phyloP scores from a whole-genome alignment of 2,888 invertebrate genomes.

The Drosophila anomalata region DNA sequence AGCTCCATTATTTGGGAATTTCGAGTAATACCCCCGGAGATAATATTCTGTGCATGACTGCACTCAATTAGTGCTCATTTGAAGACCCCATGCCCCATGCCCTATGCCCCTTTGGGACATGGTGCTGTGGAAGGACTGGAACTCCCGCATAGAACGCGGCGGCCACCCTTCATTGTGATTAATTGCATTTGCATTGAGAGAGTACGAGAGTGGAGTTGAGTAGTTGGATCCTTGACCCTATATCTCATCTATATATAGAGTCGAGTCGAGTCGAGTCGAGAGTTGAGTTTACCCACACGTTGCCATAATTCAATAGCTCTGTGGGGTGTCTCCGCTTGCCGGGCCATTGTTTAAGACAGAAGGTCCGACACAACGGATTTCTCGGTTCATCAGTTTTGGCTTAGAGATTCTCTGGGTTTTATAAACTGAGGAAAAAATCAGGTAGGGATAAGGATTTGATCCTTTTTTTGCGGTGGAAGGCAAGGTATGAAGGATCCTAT shows the following conservation, averaged over 20 bases:
- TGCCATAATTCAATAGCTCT: conserved; percentile 22
- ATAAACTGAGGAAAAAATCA: not conserved
- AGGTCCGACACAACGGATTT: conserved; percentile 2
- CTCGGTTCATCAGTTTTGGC: conserved; percentile 28
- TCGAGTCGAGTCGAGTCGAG: not conserved
- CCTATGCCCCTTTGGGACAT: not conserved
- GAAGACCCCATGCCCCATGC: not conserved
- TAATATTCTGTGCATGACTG: conserved; percentile 36
- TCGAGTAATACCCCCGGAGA: conserved; percentile 3
- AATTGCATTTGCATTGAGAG: conserved; percentile 36
- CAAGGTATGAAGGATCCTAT: too few relatives aligned
- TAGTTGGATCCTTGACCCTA: conserved; percentile 7
- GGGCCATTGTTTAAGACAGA: conserved; percentile 16
- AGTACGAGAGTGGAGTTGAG: not conserved
- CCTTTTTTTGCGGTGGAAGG: too few relatives aligned
- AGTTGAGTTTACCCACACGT: too few relatives aligned
- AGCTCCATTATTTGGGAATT: conserved; percentile 6
- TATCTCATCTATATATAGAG: not conserved
- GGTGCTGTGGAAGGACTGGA: not conserved
- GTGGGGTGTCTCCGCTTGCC: conserved; percentile 16
- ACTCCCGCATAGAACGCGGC: not conserved
- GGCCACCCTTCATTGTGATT: conserved; percentile 22
- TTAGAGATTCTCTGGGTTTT: not conserved
- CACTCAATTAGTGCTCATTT: conserved; percentile 36
- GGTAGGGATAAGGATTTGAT: too few relatives aligned